Evolutionary conservation across 2,888 invertebrate species (phyloP), one percentile per base, ranked within the genome.

Genomic region (Ommatoiulus sabulosus): DNA sequence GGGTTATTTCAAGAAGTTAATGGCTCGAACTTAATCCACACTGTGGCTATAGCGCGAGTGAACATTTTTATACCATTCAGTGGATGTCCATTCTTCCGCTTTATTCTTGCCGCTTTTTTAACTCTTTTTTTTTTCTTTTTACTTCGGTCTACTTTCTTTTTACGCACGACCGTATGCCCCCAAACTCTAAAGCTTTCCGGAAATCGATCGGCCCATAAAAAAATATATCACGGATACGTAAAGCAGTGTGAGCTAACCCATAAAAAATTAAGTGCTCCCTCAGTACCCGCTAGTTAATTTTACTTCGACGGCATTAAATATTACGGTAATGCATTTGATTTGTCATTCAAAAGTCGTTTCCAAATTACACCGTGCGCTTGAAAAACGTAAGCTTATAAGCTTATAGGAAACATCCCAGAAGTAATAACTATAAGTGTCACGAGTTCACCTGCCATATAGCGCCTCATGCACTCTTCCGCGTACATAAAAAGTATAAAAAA

Each of bases 91-190:
- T 80, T 80, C 80, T 80, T 80, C 35, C 80, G 80, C 80, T 80
- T 80, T 80, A 80, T 80, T 80, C 35, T 12, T 80, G 35, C 10
- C 35, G 20, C 52, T 80, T 80, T 80, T 80, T 80, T 35, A 80
- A 80, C 80, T 80, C 80, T 80, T 80, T 52, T n/a, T n/a, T n/a
- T n/a, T n/a, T 80, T 72, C 80, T 80, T 80, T 80, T 80, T 80
- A 80, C 20, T 80, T 35, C n/a, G 24, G 35, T 80, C 80, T 80
- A 80, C 80, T 80, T 80, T 80, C 80, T 35, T 80, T 80, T 80
- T 80, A 80, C 80, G 72, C 72, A 72, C 72, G 8, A 72, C 24
- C 72, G 72, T 52, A 72, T 0, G 80, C 35, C 6, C 12, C 35
- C 80, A 80, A 80, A 80, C 80, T 80, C 35, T 35, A 80, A 80